Conservation (phyloP, 2,888 invertebrate genomes). For the Callimorpha dominula region DNA sequence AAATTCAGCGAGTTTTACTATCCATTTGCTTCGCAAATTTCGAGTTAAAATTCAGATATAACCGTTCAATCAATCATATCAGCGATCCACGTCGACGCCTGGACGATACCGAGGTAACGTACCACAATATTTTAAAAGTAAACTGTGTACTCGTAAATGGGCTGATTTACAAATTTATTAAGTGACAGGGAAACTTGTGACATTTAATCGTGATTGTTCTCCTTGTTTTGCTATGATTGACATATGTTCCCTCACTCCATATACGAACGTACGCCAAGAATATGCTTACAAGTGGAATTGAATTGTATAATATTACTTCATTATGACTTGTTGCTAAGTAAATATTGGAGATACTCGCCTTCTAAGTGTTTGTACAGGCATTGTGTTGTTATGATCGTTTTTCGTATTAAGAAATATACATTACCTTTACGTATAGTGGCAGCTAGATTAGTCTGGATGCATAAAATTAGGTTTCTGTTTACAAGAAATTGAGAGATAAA, state of each 20-base stretch:
- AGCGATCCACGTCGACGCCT: slow-evolving; percentile 24
- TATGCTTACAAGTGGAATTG: slow-evolving; percentile 48
- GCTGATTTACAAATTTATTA: slow-evolving; percentile 33
- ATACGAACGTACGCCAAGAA: slow-evolving; percentile 33
- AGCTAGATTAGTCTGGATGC: background rate
- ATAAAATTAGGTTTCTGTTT: slow-evolving; percentile 17
- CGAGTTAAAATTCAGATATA: slow-evolving; percentile 18
- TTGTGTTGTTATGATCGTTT: slow-evolving; percentile 13
- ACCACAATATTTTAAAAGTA: slow-evolving; percentile 33
- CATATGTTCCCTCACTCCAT: slow-evolving; percentile 37
- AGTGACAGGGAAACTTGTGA: slow-evolving; percentile 29
- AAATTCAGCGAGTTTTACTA: slow-evolving; percentile 18
- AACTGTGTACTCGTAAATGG: slow-evolving; percentile 20
- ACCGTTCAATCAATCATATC: slow-evolving; percentile 42
- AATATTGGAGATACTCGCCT: slow-evolving; percentile 41
- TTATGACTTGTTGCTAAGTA: slow-evolving; percentile 54
- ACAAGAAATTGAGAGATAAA: slow-evolving; percentile 43
- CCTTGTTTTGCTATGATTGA: slow-evolving; percentile 44
- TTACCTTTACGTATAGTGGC: background rate
- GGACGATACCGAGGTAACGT: slow-evolving; percentile 23
- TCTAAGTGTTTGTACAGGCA: slow-evolving; percentile 27
- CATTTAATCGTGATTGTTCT: slow-evolving; percentile 16
- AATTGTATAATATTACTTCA: slow-evolving; percentile 45
- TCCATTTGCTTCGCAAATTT: slow-evolving; percentile 23
- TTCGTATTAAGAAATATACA: slow-evolving; percentile 2